phyloP scores from a whole-genome alignment of 1,140 invertebrate genomes.

The Cydia fagiglandana region DNA sequence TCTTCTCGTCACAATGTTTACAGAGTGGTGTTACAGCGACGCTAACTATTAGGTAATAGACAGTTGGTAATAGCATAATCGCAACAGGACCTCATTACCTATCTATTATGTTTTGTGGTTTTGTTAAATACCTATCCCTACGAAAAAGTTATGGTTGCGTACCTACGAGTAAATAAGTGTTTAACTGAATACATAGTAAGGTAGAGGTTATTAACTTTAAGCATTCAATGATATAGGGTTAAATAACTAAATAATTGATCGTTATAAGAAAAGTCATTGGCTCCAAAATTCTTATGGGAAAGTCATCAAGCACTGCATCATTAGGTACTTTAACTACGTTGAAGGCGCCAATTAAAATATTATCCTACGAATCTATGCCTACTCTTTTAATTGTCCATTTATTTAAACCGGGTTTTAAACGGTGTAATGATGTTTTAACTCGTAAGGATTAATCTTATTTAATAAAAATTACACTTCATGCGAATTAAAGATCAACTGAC shows the following conservation, averaged over 20 bases:
- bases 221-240: too few species aligned
- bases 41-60: conserved; percentile 24
- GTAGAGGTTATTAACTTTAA: too few species aligned
- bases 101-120: not conserved
- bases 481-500: not conserved
- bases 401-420: not conserved
- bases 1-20: conserved; percentile 27
- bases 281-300: too few species aligned
- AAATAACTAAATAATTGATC: too few species aligned
- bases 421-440: too few species aligned
- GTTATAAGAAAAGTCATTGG: too few species aligned
- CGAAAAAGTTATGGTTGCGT: not conserved
- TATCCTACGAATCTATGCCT: not conserved
- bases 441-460: too few species aligned
- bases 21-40: conserved; percentile 6
- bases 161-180: not conserved
- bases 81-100: not conserved
- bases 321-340: too few species aligned
- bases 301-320: too few species aligned
- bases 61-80: not conserved
- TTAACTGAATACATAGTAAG: not conserved
- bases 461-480: not conserved
- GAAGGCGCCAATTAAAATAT: too few species aligned
- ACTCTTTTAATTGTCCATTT: not conserved
- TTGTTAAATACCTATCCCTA: not conserved